Percentiles rank a stretch among this genome's conserved stretches.
These are phyloP conservation scores for Sebastes taczanowskii DNA, from an alignment of 2,797 vertebrate species.

Conservation along the genomic window DNA sequence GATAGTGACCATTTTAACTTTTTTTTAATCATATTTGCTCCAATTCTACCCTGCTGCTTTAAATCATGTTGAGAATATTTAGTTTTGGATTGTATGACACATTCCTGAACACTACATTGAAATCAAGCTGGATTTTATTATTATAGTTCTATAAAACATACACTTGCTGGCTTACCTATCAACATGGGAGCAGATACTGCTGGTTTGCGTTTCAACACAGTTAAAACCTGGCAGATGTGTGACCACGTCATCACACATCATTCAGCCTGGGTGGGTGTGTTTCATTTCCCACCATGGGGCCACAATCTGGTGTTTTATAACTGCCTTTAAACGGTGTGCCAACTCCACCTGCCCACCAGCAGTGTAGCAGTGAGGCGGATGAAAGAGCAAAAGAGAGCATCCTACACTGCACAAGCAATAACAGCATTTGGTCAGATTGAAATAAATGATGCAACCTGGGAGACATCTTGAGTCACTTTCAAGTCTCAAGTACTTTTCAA, in stretches of 20 bases:
- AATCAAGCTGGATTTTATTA: neutral
- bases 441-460: neutral
- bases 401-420: conserved; percentile 3
- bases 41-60: no score
- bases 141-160: neutral
- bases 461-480: neutral
- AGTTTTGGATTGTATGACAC: neutral
- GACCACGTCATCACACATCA: neutral
- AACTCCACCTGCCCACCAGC: conserved; percentile 38
- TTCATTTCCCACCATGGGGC: conserved; percentile 17
- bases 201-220: neutral
- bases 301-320: conserved; percentile 37
- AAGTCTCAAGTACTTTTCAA: neutral
- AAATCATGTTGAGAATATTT: neutral
- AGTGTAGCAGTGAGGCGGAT: neutral
- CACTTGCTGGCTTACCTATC: neutral
- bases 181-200: neutral
- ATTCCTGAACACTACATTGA: neutral
- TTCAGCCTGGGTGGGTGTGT: neutral
- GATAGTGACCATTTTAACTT: no score
- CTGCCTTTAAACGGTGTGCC: conserved; percentile 6
- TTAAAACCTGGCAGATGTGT: neutral
- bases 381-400: conserved; percentile 18
- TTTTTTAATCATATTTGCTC: no score
- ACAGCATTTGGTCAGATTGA: neutral